Evolutionary conservation across 2,113 vertebrate species (phyloP), one percentile per base, ranked within the genome.

Genomic region (Chaetops frenatus): DNA sequence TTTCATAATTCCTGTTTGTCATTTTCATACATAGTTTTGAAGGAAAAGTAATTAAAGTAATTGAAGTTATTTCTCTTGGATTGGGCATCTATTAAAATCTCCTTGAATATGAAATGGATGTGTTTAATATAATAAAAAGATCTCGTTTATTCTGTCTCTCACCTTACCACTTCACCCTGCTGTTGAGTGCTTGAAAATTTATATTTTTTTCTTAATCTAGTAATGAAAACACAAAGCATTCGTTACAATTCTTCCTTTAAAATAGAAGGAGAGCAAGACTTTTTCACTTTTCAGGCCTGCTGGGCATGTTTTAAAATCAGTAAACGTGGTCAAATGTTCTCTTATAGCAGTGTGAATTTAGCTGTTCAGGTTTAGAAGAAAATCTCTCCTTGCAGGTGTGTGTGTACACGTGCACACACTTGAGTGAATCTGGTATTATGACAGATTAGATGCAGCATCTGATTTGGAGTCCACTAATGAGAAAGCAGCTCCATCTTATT

Each of bases 11-110:
- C 74, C 74, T 87, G 69, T 95, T 95, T 95, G 80, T 96, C 79
- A 91, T 94, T 94, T 95, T 95, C 94, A 87, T 85, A 28, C 36
- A 64, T 77, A 70, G 42, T 84, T 94, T 92, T 81, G 81, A 88
- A 87, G 57, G 80, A 92, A 96, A 97, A 94, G 86, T 96, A 96
- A 97, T 97, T 97, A 96, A 96, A 94, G 54, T 94, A 95, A 96
- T 97, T 95, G 86, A 95, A 92, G 91, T 90, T 91, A 85, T 91
- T 97, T 97, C 71, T 93, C 85, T 95, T 87, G 48, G 71, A 81
- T 86, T 92, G 72, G 72, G 11, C 62, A 93, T 87, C 51, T 86
- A 56, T 95, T 96, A 88, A 95, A 97, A 94, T 93, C 40, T 4
- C 57, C 47, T 86, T 92, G 88, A 96, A 95, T 95, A 58, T 47